These are phyloP conservation scores for Caenorhabditis panamensis DNA, from an alignment of 2,888 invertebrate species.

Conservation along the genomic window DNA sequence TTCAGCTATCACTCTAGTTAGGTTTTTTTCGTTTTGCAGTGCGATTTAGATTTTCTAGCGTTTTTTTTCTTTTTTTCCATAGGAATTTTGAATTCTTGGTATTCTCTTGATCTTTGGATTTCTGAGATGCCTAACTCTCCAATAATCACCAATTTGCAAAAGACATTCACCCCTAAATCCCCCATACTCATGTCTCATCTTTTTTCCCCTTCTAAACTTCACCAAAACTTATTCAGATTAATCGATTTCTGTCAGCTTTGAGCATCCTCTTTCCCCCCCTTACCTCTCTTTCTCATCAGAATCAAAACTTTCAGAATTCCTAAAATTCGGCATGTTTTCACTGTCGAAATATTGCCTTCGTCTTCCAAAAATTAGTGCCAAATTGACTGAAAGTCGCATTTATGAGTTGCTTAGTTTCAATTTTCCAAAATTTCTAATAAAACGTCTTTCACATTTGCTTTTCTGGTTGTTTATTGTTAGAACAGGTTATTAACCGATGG, in stretches of 20 bases:
- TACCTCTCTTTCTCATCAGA: neutral
- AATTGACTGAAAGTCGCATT: conserved; percentile 11
- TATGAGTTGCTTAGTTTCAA: neutral
- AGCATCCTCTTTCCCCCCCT: neutral
- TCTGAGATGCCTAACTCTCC: no score
- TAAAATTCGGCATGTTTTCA: neutral
- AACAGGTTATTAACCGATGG: neutral
- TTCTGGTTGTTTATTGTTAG: neutral
- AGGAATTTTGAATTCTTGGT: no score
- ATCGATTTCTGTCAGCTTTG: conserved; percentile 9
- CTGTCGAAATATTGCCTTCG: neutral
- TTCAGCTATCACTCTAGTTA: no score
- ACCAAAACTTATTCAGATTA: conserved; percentile 8
- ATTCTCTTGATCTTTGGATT: no score
- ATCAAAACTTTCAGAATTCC: conserved; percentile 4
- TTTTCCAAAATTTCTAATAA: neutral
- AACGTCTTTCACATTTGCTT: neutral
- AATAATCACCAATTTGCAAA: no score
- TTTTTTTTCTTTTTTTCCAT: no score
- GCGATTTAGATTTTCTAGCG: neutral
- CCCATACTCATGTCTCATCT: conserved; percentile 1
- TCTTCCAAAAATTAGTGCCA: neutral
- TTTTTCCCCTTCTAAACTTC: neutral
- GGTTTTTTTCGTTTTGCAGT: neutral
- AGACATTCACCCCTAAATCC: no score